Conservation (phyloP, 2,797 vertebrate genomes). For the Lerista edwardsae region DNA sequence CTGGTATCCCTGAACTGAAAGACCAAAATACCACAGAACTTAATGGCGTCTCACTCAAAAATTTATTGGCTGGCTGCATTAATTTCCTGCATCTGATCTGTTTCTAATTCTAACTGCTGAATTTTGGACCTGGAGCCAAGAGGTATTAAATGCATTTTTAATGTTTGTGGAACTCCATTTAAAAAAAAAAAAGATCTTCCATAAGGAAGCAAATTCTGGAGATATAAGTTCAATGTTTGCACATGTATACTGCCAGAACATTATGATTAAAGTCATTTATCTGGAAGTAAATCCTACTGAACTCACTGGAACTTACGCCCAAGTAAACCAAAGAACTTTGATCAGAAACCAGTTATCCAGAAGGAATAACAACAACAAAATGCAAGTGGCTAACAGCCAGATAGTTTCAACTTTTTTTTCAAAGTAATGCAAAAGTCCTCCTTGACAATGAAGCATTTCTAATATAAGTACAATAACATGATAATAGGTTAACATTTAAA, state of each 20-base stretch:
- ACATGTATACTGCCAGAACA: slow-evolving; percentile 19
- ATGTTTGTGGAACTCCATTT: slow-evolving; percentile 26
- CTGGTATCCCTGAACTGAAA: slow-evolving; percentile 55
- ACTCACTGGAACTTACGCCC: neutral
- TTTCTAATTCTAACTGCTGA: slow-evolving; percentile 59
- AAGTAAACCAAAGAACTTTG: neutral
- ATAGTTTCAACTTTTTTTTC: neutral
- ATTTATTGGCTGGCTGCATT: slow-evolving; percentile 69
- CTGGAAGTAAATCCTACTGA: neutral
- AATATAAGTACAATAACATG: slow-evolving; percentile 59
- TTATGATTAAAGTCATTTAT: neutral
- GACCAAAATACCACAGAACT: slow-evolving; percentile 58
- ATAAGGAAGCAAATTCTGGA: slow-evolving; percentile 19
- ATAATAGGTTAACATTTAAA: slow-evolving; percentile 74
- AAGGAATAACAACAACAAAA: neutral
- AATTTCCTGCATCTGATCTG: slow-evolving; percentile 65
- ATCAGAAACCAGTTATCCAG: neutral
- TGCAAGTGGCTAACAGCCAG: slow-evolving; percentile 5
- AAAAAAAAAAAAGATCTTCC: slow-evolving; percentile 13
- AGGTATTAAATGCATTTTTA: slow-evolving; percentile 1
- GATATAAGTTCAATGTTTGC: neutral
- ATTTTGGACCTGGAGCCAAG: slow-evolving; percentile 49
- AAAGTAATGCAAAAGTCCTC: slow-evolving; percentile 43
- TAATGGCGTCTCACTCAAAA: slow-evolving; percentile 54
- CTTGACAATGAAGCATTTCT: slow-evolving; percentile 66